Base-by-base conservation (phyloP, 2,113 vertebrate species). In the Triplophysa dalaica region DNA sequence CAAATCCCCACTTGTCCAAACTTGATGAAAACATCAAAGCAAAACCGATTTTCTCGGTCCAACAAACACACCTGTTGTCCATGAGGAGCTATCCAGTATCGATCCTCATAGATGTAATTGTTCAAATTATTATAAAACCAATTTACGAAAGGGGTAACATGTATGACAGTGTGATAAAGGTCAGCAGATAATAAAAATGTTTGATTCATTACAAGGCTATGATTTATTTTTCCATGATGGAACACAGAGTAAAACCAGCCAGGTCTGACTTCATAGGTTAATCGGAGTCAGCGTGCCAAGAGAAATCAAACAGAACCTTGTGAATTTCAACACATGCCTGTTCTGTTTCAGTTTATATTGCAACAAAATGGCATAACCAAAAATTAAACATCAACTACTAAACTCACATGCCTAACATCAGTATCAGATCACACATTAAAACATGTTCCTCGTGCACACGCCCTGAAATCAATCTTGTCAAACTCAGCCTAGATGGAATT, bases 11-110 rank as follows among this genome's bases (percentile, higher is more conserved):
- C 11, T 21, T 63, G 4, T 58, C 26, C 9, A 56, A 43, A n/a
- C 33, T 8, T 26, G 4, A 13, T 64, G 16, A 50, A 6, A 64
- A 64, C 43, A 50, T 19, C 24, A 19, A 13, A 41, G 2, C 16
- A 43, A 8, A 61, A 24, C 41, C 0, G 24, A 60, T 64, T 1
- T 8, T 13, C 61, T 13, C 10, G 13, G 3, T 9, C 2, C 17
- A 50, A 64, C 58, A 62, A 75, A 76, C 10, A 48, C 24, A 26
- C 14, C 22, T 48, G 26, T 48, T 65, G 74, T 76, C 29, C 19
- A 7, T 22, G 33, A 22, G 21, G 1, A 41, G 13, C 43, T 16
- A 29, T 24, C 38, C 6, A 14, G 22, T 24, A 14, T 22, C 2
- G 11, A 60, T 7, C n/a, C 41, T 6, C 50, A 38, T 41, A 61